Percentiles rank a stretch among this genome's conserved stretches.
Conservation (phyloP, 2,113 vertebrate species). For the Oreamnos americanus region DNA sequence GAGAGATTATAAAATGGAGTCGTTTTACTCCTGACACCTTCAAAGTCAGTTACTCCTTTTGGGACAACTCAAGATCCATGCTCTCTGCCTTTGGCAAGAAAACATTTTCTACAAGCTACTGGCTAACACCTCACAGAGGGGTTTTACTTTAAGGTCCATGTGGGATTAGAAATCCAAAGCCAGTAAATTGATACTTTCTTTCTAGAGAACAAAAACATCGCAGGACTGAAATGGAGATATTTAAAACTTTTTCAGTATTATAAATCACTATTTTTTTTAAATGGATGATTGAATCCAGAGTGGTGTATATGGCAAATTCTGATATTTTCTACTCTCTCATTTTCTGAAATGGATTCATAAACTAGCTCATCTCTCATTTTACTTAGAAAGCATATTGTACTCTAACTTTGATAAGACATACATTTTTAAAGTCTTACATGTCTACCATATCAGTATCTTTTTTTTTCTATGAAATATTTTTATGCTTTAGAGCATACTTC, state of each 20-base stretch:
- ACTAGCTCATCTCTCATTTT: background rate
- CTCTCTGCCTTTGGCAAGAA: constrained; percentile 58
- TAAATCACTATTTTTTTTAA: background rate
- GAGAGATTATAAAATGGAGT: constrained; percentile 58
- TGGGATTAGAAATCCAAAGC: constrained; percentile 49
- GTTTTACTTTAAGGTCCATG: constrained; percentile 50
- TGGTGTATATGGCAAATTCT: background rate
- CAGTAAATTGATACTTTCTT: constrained; percentile 58
- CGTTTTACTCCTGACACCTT: constrained; percentile 47
- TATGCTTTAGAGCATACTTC: background rate
- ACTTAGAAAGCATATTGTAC: background rate
- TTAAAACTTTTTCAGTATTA: background rate
- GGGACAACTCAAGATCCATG: constrained; percentile 21
- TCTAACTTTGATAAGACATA: background rate
- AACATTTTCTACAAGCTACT: constrained; percentile 68
- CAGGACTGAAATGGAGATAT: constrained; percentile 7
- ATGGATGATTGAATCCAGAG: background rate
- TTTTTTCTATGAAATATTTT: background rate
- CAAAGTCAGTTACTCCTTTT: constrained; percentile 28
- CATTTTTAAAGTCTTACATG: background rate
- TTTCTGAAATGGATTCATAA: constrained; percentile 42
- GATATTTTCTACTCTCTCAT: constrained; percentile 4
- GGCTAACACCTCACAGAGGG: constrained; percentile 55
- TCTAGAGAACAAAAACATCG: constrained; percentile 31
- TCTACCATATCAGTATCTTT: background rate